phyloP scores from a whole-genome alignment of 2,113 vertebrate genomes.

The Glaucomys volans region DNA sequence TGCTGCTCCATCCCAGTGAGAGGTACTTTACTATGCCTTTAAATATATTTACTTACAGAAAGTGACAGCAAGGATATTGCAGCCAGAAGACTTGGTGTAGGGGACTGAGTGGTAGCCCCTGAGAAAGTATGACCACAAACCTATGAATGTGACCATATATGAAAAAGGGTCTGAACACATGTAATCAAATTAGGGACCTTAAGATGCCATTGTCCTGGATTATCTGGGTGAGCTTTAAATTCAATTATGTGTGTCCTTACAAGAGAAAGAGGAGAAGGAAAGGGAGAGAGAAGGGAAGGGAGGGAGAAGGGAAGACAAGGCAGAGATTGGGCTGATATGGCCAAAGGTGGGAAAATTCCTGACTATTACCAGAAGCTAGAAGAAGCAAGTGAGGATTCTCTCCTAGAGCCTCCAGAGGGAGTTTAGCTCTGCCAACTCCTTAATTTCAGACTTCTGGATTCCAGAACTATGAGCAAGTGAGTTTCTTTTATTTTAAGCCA shows the following conservation, averaged over 20 bases:
- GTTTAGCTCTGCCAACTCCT: background rate
- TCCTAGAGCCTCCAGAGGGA: fast-evolving
- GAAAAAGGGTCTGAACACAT: background rate
- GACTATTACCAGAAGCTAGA: background rate
- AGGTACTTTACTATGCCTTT: fast-evolving
- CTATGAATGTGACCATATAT: background rate
- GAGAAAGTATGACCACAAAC: background rate
- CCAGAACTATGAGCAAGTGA: background rate
- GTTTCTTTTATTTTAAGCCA: background rate
- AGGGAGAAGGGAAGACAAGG: background rate
- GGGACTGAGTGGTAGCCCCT: background rate
- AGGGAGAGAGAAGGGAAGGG: background rate
- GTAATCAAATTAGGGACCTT: background rate
- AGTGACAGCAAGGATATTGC: background rate
- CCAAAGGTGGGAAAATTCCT: background rate
- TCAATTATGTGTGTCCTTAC: background rate
- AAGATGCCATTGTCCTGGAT: background rate
- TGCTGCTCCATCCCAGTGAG: background rate
- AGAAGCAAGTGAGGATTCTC: too few species aligned
- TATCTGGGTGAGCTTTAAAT: background rate
- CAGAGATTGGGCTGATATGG: too few species aligned
- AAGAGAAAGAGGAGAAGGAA: background rate
- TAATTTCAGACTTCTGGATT: background rate
- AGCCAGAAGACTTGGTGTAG: background rate
- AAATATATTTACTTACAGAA: background rate